These are phyloP conservation scores for Drosophila cognata DNA, from an alignment of 2,888 invertebrate genomes.

Conservation along the genomic window DNA sequence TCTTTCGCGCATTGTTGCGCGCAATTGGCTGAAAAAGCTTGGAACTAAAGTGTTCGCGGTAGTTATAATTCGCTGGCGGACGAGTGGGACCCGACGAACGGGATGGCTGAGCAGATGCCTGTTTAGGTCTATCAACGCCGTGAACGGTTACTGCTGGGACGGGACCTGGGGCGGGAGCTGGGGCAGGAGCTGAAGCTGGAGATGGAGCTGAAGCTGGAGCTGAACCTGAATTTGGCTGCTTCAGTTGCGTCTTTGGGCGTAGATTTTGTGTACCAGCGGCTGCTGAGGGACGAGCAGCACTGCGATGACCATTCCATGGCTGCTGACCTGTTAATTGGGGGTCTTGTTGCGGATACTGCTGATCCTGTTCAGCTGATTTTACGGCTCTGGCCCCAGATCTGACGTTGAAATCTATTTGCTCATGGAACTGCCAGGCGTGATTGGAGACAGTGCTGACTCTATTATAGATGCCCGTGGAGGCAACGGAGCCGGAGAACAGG, in stretches of 20 bases:
- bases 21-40: constrained; percentile 64
- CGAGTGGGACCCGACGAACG: constrained; percentile 29
- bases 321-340: constrained; percentile 6
- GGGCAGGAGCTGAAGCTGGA: not conserved
- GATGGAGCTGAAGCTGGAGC: too few species aligned
- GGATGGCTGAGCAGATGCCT: not conserved
- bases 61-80: constrained; percentile 43
- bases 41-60: constrained; percentile 65
- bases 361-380: constrained; percentile 1
- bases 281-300: not conserved
- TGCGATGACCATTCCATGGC: constrained; percentile 2
- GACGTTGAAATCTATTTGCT: not conserved
- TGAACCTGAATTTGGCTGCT: not conserved
- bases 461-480: not conserved
- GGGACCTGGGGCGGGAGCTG: not conserved
- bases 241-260: not conserved
- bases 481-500: constrained; percentile 16
- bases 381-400: constrained; percentile 8
- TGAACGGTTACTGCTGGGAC: not conserved
- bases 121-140: not conserved
- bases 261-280: not conserved
- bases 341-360: constrained; percentile 16
- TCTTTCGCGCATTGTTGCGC: constrained; percentile 34
- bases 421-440: not conserved
- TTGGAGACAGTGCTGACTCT: not conserved